Evolutionary conservation across 2,888 invertebrate species (phyloP).

Genomic region (Watsonalla binaria): DNA sequence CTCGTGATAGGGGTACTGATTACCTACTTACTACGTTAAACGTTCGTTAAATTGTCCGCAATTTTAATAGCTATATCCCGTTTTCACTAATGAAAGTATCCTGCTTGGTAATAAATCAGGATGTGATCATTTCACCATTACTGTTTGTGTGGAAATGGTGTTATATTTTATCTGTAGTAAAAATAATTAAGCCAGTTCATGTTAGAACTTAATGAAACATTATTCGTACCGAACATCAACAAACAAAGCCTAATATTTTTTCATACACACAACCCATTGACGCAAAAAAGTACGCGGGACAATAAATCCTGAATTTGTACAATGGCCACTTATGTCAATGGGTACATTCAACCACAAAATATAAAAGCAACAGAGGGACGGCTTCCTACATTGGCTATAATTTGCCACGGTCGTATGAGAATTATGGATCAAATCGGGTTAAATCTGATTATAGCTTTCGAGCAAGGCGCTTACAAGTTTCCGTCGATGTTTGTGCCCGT

Average conservation of each 20-base stretch:
- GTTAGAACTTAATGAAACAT: too few relatives aligned
- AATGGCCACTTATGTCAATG: conserved; percentile 4
- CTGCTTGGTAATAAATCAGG: background rate
- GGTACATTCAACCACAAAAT: background rate
- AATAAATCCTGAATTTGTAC: conserved; percentile 2
- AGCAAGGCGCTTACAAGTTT: too few relatives aligned
- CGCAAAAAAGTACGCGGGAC: background rate
- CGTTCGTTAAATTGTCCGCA: background rate
- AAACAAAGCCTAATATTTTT: background rate
- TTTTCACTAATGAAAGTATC: background rate
- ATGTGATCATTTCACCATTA: background rate
- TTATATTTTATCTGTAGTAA: too few relatives aligned
- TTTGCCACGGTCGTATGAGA: too few relatives aligned
- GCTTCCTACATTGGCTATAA: background rate
- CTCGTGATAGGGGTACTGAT: too few relatives aligned
- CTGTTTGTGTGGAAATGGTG: too few relatives aligned
- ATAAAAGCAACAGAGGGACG: too few relatives aligned
- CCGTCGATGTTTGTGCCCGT: too few relatives aligned
- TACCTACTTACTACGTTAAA: too few relatives aligned
- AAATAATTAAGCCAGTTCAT: too few relatives aligned
- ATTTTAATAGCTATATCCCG: background rate
- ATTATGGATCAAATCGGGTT: too few relatives aligned
- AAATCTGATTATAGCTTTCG: too few relatives aligned
- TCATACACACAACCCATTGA: conserved; percentile 14
- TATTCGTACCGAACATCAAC: background rate